phyloP scores from a whole-genome alignment of 1,140 invertebrate species.

The Leptonema lineaticorne region DNA sequence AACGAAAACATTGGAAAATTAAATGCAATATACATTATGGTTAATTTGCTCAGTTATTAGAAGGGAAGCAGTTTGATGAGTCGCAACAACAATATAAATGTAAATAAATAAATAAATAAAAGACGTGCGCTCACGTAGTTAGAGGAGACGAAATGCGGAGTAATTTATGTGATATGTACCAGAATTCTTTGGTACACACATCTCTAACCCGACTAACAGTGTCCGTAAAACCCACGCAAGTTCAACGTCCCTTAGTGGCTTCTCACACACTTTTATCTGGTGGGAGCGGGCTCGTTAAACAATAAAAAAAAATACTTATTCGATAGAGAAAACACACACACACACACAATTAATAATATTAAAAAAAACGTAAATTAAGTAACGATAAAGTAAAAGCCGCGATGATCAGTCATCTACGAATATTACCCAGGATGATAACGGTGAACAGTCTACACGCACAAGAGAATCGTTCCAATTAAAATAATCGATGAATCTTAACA shows the following conservation, averaged over 20 bases:
- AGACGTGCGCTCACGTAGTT: neutral
- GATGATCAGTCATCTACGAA: neutral
- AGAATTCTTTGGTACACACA: conserved; percentile 6
- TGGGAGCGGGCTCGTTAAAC: conserved; percentile 19
- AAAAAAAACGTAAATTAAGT: neutral
- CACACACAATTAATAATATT: neutral
- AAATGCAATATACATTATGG: too few relatives aligned
- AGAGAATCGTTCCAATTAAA: too few relatives aligned
- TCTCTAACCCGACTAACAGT: conserved; percentile 4
- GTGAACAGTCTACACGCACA: too few relatives aligned
- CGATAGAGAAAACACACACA: too few relatives aligned
- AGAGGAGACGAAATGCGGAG: conserved; percentile 4
- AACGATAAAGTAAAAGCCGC: neutral
- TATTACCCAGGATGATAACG: neutral
- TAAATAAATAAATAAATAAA: too few relatives aligned
- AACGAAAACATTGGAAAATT: too few relatives aligned
- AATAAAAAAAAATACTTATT: neutral
- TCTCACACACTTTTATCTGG: neutral
- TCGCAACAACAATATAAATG: neutral
- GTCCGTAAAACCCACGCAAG: conserved; percentile 9
- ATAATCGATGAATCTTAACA: too few relatives aligned
- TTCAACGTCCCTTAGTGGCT: conserved; percentile 18
- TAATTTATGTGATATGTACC: conserved; percentile 16
- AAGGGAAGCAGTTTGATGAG: too few relatives aligned
- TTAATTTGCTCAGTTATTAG: too few relatives aligned